Conservation (phyloP, 2,797 vertebrate species). For the Spinus pinus region DNA sequence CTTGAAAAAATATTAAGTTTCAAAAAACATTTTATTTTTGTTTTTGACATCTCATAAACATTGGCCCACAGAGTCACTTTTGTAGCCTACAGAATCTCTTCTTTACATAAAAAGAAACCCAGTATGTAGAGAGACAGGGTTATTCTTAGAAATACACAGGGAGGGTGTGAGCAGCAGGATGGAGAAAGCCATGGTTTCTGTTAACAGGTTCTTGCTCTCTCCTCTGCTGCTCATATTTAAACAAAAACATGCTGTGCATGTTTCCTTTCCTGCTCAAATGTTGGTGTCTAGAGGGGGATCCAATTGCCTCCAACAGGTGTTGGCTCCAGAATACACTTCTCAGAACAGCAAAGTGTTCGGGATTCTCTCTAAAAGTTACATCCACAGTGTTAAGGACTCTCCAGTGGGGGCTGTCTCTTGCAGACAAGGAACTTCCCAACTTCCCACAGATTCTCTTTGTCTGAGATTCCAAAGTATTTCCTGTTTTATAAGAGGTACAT, state of each 20-base stretch:
- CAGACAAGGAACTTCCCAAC: fast-evolving
- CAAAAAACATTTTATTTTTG: background rate
- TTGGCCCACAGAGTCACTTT: background rate
- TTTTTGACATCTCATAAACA: background rate
- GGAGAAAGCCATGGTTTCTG: background rate
- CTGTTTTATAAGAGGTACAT: background rate
- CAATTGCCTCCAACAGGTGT: background rate
- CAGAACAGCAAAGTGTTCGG: background rate
- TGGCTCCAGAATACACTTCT: background rate
- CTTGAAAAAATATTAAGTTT: background rate
- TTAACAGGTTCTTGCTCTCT: background rate
- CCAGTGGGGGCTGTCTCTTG: background rate
- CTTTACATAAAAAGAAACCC: background rate
- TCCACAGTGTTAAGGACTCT: background rate
- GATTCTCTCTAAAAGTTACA: background rate
- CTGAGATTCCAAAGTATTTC: background rate
- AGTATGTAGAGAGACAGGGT: background rate
- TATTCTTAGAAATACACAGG: background rate
- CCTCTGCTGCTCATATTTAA: background rate
- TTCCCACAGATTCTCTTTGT: fast-evolving
- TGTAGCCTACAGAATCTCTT: background rate
- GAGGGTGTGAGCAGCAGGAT: background rate
- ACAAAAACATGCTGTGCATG: background rate
- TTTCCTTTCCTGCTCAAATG: background rate
- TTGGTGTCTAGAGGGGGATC: background rate